phyloP scores from a whole-genome alignment of 2,113 vertebrate species.

The Aphelocoma coerulescens region DNA sequence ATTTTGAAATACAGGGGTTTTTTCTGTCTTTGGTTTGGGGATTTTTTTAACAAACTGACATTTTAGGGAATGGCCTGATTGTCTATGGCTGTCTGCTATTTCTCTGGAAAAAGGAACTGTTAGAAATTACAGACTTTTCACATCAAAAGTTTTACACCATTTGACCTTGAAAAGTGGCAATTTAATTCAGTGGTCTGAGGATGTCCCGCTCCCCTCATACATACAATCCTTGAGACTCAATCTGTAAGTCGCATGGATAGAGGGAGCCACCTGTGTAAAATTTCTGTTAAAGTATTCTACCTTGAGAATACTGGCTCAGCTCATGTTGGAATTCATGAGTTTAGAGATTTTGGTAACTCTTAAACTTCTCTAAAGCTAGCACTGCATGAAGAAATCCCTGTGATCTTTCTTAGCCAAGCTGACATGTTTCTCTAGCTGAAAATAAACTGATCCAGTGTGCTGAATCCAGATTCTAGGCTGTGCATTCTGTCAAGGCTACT shows the following conservation, averaged over 20 bases:
- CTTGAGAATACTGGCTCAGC: conserved; percentile 1
- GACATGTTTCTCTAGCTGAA: conserved; percentile 58
- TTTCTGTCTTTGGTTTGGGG: neutral
- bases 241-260: neutral
- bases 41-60: neutral
- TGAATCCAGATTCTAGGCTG: conserved; percentile 22
- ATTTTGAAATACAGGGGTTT: accelerated
- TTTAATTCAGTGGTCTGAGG: neutral
- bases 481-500: conserved; percentile 2
- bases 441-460: conserved; percentile 32
- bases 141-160: neutral
- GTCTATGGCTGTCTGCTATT: neutral
- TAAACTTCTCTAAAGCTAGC: conserved; percentile 35
- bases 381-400: conserved; percentile 33
- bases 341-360: conserved; percentile 16
- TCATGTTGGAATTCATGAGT: conserved; percentile 36
- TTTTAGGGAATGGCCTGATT: neutral
- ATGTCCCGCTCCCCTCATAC: neutral
- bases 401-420: conserved; percentile 47
- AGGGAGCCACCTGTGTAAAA: neutral
- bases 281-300: neutral
- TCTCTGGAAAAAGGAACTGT: neutral
- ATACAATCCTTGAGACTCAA: neutral
- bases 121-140: neutral
- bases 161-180: neutral